Base-by-base conservation (phyloP, 2,888 invertebrate species). In the Drosophila mimetica region DNA sequence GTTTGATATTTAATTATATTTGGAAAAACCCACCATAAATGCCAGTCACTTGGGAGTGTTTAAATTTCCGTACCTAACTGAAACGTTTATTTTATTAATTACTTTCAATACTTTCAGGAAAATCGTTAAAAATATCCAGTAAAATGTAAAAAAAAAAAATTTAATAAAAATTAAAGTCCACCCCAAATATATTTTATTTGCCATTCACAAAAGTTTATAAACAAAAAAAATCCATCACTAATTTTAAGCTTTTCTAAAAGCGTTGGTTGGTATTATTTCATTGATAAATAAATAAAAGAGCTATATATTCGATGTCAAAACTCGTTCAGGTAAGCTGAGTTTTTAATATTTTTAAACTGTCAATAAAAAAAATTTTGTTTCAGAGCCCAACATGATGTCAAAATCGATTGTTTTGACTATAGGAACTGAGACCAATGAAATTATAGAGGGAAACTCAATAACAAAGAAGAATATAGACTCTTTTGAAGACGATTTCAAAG, bases 221-320 rank as follows among this genome's bases (percentile, higher is more conserved):
- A 36, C 36, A 36, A 36, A 8, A 36, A 8, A 2, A 2, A 4
- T 1, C 55, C 57, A 57, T 54, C 55, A 13, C 57, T 55, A 54
- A 57, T 36, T 22, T 11, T 6, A 18, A 32, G 64, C 61, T 47
- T 61, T 64, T 6, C 37, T 30, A 1, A 4, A 4, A 46, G 18
- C 37, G 28, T 54, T 16, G 3, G 16, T n/a, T 34, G n/a, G 4
- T 34, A 41, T 22, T 13, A 55, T 60, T 60, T 28, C 13, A 60
- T 44, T 44, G 20, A 28, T 60, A 39, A 63, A 61, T 34, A 37
- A n/a, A 60, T 28, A 44, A 28, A 28, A 2, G 28, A 28, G 6
- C 6, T 14, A n/a, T 6, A 2, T 2, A 30, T 9, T 8, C 32
- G 6, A 32, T 32, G 11, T 13, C 4, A 13, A 13, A 32, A 4